Evolutionary conservation across 2,113 vertebrate genomes (phyloP).

Genomic region (Dasyprocta punctata): DNA sequence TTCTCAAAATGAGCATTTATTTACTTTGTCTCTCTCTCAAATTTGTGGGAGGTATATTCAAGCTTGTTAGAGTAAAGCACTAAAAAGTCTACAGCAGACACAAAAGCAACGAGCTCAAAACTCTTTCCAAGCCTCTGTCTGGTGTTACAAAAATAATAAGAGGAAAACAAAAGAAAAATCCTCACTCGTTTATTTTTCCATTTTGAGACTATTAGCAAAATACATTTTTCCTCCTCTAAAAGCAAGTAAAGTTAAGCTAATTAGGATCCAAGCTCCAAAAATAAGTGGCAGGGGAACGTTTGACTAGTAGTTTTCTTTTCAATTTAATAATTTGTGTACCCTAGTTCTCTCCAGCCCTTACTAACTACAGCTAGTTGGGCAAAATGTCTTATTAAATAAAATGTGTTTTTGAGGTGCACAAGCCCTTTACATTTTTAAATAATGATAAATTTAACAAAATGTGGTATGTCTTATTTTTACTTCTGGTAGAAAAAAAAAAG

Average conservation of each 20-base stretch:
- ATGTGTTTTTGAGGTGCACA: not conserved
- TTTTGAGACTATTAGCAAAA: slow-evolving; percentile 45
- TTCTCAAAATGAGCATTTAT: slow-evolving; percentile 32
- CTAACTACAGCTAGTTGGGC: not conserved
- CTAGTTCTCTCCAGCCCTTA: not conserved
- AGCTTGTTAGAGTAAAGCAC: not conserved
- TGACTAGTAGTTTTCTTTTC: not conserved
- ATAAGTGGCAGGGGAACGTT: not conserved
- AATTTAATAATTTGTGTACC: not conserved
- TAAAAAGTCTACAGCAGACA: not conserved
- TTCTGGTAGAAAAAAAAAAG: not conserved
- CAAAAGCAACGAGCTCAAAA: slow-evolving; percentile 38
- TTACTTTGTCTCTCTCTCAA: not conserved
- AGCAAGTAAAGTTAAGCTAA: slow-evolving; percentile 7
- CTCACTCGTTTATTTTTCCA: not conserved
- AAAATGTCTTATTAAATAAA: slow-evolving; percentile 21
- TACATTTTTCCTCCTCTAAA: not conserved
- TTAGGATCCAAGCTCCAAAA: not conserved
- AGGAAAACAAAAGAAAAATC: not conserved
- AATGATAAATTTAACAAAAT: slow-evolving; percentile 37
- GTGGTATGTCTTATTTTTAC: not conserved
- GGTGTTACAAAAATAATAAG: not conserved
- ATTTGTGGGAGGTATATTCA: not conserved
- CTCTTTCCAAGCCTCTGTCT: not conserved
- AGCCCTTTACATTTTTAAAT: slow-evolving; percentile 39